Evolutionary conservation across 2,113 vertebrate species (phyloP).

Genomic region (Cnemophilus loriae): DNA sequence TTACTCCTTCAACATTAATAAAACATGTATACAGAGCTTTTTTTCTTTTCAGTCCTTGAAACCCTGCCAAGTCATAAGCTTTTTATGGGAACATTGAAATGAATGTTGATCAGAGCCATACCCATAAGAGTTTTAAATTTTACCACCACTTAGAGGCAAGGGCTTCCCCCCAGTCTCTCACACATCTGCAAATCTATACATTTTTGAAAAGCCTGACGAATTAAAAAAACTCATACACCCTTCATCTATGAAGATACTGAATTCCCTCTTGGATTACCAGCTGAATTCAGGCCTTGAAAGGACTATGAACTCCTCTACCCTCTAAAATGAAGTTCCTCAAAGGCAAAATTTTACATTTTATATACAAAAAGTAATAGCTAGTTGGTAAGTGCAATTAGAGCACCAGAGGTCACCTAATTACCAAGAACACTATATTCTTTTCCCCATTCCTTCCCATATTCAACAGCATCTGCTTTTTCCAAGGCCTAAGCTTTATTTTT

Average conservation of each 20-base stretch:
- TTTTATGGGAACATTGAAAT: slow-evolving; percentile 41
- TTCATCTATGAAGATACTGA: neutral
- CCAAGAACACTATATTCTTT: neutral
- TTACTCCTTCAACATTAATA: slow-evolving; percentile 51
- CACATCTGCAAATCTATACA: neutral
- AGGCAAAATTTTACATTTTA: neutral
- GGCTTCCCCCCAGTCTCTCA: neutral
- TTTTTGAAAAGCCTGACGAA: neutral
- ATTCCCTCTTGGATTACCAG: neutral
- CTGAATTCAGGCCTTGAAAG: neutral
- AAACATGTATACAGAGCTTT: slow-evolving; percentile 28
- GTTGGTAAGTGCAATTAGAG: neutral
- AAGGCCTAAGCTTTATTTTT: neutral
- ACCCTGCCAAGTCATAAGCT: slow-evolving; percentile 42
- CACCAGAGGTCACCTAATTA: neutral
- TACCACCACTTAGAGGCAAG: slow-evolving; percentile 10
- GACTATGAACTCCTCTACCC: neutral
- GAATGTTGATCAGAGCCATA: slow-evolving; percentile 39
- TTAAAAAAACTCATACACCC: neutral
- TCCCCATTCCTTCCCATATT: neutral
- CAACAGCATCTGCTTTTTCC: neutral
- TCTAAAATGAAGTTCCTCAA: neutral
- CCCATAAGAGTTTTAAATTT: slow-evolving; percentile 7
- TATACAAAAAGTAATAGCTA: neutral
- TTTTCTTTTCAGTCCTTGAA: slow-evolving; percentile 9